These are phyloP conservation scores for Melanotus villosus DNA, from an alignment of 2,888 invertebrate species.

Conservation along the genomic window DNA sequence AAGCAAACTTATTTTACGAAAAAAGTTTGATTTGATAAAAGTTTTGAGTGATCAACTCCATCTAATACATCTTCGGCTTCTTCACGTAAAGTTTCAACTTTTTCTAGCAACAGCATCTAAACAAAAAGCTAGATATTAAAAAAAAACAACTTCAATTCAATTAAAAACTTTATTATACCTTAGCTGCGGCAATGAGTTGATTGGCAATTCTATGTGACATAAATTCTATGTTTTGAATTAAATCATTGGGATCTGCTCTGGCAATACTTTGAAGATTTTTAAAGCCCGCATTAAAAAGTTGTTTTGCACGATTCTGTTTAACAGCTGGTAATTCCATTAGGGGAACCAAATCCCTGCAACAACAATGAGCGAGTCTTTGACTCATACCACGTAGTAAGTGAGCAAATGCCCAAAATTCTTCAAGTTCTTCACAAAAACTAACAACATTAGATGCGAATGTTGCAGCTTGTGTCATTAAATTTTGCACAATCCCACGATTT, in stretches of 20 bases:
- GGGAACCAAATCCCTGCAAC: constrained; percentile 82
- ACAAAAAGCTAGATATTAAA: constrained; percentile 18
- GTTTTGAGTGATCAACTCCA: constrained; percentile 60
- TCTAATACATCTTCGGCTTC: constrained; percentile 85
- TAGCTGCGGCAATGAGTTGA: constrained; percentile 89
- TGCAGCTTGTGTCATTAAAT: constrained; percentile 79
- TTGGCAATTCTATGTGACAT: constrained; percentile 81
- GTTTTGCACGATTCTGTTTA: constrained; percentile 88
- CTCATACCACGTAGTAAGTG: constrained; percentile 83
- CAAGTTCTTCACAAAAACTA: constrained; percentile 84
- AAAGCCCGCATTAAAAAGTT: constrained; percentile 87
- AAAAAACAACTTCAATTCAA: constrained; percentile 21
- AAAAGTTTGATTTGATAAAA: constrained; percentile 1
- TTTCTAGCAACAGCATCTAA: constrained; percentile 85
- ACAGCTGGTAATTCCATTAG: constrained; percentile 92
- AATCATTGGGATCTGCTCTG: constrained; percentile 75
- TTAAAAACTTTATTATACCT: constrained; percentile 70
- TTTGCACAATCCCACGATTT: constrained; percentile 86
- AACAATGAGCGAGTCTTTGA: constrained; percentile 84
- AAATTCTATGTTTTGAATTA: constrained; percentile 78
- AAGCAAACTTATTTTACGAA: background rate
- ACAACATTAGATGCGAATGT: constrained; percentile 83
- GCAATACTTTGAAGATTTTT: constrained; percentile 84
- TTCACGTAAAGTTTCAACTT: constrained; percentile 88
- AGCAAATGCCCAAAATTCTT: constrained; percentile 86